Conservation (phyloP, 2,888 invertebrate genomes). For the Drosophila cognata region DNA sequence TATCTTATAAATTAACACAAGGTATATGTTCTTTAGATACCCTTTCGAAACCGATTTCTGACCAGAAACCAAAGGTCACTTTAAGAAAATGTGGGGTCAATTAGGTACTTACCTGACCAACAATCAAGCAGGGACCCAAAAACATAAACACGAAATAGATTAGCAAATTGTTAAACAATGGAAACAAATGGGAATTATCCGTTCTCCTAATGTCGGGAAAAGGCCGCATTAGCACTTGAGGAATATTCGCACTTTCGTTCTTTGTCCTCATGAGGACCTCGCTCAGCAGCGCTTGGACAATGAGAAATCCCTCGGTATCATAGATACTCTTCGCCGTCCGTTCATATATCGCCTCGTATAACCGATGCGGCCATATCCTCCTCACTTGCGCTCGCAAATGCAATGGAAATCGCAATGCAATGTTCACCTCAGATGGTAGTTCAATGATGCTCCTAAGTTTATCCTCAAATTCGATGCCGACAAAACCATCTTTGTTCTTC, state of each 20-base stretch:
- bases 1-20: no score
- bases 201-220: slow-evolving; percentile 19
- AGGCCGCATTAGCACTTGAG: slow-evolving; percentile 19
- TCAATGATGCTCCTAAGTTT: not conserved
- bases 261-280: slow-evolving; percentile 26
- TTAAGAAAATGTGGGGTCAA: not conserved
- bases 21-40: not conserved
- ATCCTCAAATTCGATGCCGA: slow-evolving; percentile 59
- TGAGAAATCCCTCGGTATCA: slow-evolving; percentile 41
- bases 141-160: slow-evolving; percentile 8
- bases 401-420: slow-evolving; percentile 52
- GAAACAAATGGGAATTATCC: not conserved
- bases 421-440: slow-evolving; percentile 25
- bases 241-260: slow-evolving; percentile 6
- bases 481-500: slow-evolving; percentile 6
- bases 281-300: slow-evolving; percentile 35
- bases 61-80: not conserved
- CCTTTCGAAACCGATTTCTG: not conserved
- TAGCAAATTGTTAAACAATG: not conserved
- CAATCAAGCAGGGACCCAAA: slow-evolving; percentile 30
- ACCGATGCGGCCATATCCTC: slow-evolving; percentile 6
- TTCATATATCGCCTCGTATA: not conserved
- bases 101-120: slow-evolving; percentile 33
- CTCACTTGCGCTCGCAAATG: slow-evolving; percentile 2
- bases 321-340: slow-evolving; percentile 11